Evolutionary conservation across 2,888 invertebrate genomes (phyloP), one percentile per base, ranked within the genome.

Genomic region (Orgyia antiqua): DNA sequence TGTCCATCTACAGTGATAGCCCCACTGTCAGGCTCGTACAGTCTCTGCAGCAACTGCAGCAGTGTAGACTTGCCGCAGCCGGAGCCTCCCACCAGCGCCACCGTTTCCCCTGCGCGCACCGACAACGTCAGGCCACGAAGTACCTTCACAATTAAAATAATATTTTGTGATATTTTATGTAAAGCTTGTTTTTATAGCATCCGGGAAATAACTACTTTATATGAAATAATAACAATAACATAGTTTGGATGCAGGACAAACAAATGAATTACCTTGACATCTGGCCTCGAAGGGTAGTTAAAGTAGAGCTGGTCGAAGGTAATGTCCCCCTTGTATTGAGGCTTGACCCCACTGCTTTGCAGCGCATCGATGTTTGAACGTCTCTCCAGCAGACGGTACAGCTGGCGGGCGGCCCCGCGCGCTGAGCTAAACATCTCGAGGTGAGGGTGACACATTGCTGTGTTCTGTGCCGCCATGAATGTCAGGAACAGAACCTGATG

Each of bases 51-150:
- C 24, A 96, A 79, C 60, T 95, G 94, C 39, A 95, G 82, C 21
- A 91, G 87, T 0, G 95, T 95, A 1, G 93, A 93, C 75, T 95
- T 95, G 24, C 95, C 95, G 66, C 94, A 93, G 0, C 95, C 94
- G 2, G 91, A 92, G 2, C 90, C 88, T 0, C 91, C 92, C 3
- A 93, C 93, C 24, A 94, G 77, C 1, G 93, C 93, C 1, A 94
- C 90, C 0, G 91, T 92, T 68, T 92, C 89, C 0, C 93, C 92
- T 0, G 90, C 86, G 19, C 78, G 76, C 10, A 93, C 83, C 5
- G 74, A 78, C 21, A 93, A 74, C 6, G 84, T 87, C 2, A 93
- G 61, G 0, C 91, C 93, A 45, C 91, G 89, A 2, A 95, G 79
- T 4, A 95, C 90, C 80, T 89, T 61, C 2, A 0, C 17, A 8